A percentile compares a stretch with the other conserved stretches of the same genome.
Conservation (phyloP, 2,888 invertebrate species). For the Diarsia brunnea region DNA sequence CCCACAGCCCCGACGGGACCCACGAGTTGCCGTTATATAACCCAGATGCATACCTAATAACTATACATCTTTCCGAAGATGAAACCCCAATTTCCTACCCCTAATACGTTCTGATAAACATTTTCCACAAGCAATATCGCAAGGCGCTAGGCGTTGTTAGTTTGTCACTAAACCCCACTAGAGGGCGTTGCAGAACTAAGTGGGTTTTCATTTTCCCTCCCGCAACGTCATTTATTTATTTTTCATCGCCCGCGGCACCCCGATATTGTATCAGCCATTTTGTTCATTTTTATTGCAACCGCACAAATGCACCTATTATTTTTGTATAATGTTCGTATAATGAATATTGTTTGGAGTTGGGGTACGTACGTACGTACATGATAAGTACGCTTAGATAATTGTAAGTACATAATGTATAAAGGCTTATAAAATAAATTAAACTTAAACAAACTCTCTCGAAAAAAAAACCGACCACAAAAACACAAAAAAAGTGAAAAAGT, state of each 20-base stretch:
- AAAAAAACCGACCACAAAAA: no score
- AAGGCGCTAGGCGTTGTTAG: constrained; percentile 61
- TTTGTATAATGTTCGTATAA: constrained; percentile 79
- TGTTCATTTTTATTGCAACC: constrained; percentile 87
- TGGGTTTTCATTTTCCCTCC: constrained; percentile 85
- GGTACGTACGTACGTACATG: constrained; percentile 33
- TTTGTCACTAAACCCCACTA: constrained; percentile 75
- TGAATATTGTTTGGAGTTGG: constrained; percentile 67
- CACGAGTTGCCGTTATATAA: not conserved
- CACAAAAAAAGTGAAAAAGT: no score
- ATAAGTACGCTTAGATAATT: not conserved
- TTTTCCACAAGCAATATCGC: constrained; percentile 34
- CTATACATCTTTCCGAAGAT: not conserved
- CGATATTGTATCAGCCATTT: constrained; percentile 87
- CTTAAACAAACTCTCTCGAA: no score
- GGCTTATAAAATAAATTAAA: not conserved
- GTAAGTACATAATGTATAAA: constrained; percentile 8
- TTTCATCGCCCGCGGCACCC: constrained; percentile 86
- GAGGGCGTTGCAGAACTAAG: constrained; percentile 83
- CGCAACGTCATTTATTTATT: constrained; percentile 87
- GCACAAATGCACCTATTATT: constrained; percentile 83
- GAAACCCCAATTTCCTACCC: not conserved
- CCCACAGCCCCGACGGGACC: no score
- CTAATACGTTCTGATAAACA: constrained; percentile 32
- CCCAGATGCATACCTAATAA: not conserved